Evolutionary conservation across 2,113 vertebrate genomes (phyloP), one percentile per base, ranked within the genome.

Genomic region (Egretta garzetta): DNA sequence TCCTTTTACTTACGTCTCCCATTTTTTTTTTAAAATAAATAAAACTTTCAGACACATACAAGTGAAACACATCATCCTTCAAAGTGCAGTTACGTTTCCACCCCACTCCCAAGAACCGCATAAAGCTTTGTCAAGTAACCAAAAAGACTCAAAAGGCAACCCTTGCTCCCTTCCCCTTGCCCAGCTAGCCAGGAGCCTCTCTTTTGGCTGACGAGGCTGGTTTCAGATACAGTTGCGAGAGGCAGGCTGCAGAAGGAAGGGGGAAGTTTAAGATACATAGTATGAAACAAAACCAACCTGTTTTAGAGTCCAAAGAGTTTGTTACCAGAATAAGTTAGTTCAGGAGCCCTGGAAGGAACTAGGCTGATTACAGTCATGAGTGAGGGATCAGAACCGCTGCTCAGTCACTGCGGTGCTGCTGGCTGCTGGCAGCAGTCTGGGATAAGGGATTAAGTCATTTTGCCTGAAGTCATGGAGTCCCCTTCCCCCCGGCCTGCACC

Each of bases 1-100:
- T 87, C 84, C 95, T 97, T 95, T 96, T 91, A 95, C 86, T 96
- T 86, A 85, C 60, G 88, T 95, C 80, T 97, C 95, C 96, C 93
- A n/a, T 81, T 95, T 95, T 81, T 95, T 95, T 89, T 60, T 90
- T 83, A 10, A 94, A 97, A 97, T 97, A 98, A 98, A 97, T 97
- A 97, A 97, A 97, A 95, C 87, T 94, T 94, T 97, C 96, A 88
- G 92, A 97, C 94, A 87, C 76, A 35, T 91, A 96, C 83, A 86
- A 52, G 73, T 88, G 93, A 96, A 95, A 87, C 87, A 82, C 88
- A 55, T 79, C 87, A 88, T 90, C 95, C 86, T 95, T 93, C 91
- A 96, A 93, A 97, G 93, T 91, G 95, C 96, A 97, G 96, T 86
- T 90, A 67, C 64, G 50, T 91, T 97, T 94, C 91, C 94, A 95